Evolutionary conservation across 2,888 invertebrate genomes (phyloP).

Genomic region (Harpagoxenus sublaevis): DNA sequence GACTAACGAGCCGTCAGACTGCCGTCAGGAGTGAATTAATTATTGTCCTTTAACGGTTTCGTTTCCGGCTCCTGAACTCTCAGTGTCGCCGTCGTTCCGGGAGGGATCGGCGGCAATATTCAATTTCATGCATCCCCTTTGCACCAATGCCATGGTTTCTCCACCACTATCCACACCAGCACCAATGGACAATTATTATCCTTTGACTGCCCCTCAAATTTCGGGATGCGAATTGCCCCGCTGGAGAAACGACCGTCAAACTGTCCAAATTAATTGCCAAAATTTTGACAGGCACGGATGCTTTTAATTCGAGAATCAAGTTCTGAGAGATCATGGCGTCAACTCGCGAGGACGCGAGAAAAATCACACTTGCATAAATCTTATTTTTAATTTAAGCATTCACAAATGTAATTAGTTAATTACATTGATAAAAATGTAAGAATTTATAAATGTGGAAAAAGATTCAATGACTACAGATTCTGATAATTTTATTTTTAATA

Average conservation of each 20-base stretch:
- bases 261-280: slow-evolving; percentile 46
- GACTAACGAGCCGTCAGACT: slow-evolving; percentile 45
- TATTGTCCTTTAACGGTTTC: slow-evolving; percentile 59
- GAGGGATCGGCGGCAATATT: slow-evolving; percentile 36
- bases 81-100: slow-evolving; percentile 40
- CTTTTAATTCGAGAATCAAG: slow-evolving; percentile 21
- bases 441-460: no score
- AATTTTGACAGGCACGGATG: slow-evolving; percentile 28
- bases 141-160: slow-evolving; percentile 1
- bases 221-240: slow-evolving; percentile 1
- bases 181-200: slow-evolving; percentile 49
- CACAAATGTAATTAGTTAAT: not conserved
- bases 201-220: slow-evolving; percentile 44
- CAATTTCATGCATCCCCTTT: slow-evolving; percentile 43
- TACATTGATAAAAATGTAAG: not conserved
- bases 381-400: not conserved
- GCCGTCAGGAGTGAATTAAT: slow-evolving; percentile 60
- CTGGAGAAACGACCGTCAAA: slow-evolving; percentile 32
- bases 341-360: not conserved
- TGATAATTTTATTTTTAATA: not conserved
- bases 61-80: slow-evolving; percentile 39
- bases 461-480: no score
- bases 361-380: not conserved
- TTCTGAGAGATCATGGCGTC: slow-evolving; percentile 6
- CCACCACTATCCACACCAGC: not conserved